Percentiles rank a stretch among this genome's conserved stretches.
Evolutionary conservation across 2,888 invertebrate species (phyloP).

Genomic region (Panopea generosa): DNA sequence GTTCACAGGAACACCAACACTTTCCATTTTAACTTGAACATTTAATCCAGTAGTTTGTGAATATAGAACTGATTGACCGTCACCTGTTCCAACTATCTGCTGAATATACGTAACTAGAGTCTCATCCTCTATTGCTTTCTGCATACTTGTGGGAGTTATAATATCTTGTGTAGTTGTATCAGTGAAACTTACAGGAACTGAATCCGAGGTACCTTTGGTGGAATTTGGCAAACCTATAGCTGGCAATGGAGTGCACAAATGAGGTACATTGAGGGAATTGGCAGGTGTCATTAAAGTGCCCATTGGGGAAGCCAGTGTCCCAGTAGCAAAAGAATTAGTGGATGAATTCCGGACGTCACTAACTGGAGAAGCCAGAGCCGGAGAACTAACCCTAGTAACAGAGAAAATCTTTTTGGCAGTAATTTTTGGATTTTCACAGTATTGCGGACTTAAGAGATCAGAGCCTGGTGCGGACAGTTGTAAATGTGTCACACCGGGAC

Average conservation of each 20-base stretch:
- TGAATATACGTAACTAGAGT: constrained; percentile 51
- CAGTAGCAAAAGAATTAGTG: neutral
- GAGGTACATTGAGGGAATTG: constrained; percentile 22
- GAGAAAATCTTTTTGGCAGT: constrained; percentile 80
- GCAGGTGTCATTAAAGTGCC: neutral
- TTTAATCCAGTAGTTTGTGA: too few relatives aligned
- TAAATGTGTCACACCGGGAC: constrained; percentile 23
- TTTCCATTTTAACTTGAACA: too few relatives aligned
- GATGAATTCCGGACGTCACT: neutral
- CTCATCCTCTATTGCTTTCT: constrained; percentile 47
- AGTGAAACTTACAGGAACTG: constrained; percentile 9
- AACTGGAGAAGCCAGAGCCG: constrained; percentile 17
- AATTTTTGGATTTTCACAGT: constrained; percentile 73
- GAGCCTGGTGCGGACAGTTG: constrained; percentile 59
- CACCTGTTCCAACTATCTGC: constrained; percentile 33
- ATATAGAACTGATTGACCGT: too few relatives aligned
- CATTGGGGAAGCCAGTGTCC: neutral
- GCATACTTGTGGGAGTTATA: constrained; percentile 39
- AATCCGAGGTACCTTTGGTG: constrained; percentile 19
- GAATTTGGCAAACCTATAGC: constrained; percentile 38
- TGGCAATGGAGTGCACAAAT: constrained; percentile 49
- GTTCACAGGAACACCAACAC: too few relatives aligned
- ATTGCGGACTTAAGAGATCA: constrained; percentile 79
- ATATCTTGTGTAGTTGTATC: constrained; percentile 2
- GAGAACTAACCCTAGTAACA: constrained; percentile 68